A percentile compares a stretch with the other conserved stretches of the same genome.
These are phyloP conservation scores for Phataginus tricuspis DNA, from an alignment of 2,797 vertebrate species.

Conservation along the genomic window DNA sequence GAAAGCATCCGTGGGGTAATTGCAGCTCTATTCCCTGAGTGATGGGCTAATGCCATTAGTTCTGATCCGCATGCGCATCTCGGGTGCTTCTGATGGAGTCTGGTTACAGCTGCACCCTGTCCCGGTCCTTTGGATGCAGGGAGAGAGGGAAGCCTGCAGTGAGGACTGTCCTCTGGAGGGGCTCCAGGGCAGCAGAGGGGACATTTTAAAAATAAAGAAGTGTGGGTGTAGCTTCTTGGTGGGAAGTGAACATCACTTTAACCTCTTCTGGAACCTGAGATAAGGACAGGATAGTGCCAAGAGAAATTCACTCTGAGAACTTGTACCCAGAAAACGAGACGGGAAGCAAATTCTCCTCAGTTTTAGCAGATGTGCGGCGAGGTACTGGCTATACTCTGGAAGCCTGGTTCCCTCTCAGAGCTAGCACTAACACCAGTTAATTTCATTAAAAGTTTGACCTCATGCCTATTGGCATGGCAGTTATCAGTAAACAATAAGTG, in stretches of 20 bases:
- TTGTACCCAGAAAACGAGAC: neutral
- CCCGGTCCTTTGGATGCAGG: neutral
- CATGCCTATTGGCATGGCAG: neutral
- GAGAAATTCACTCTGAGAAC: neutral
- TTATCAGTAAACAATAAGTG: neutral
- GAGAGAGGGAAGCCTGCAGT: neutral
- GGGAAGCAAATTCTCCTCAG: neutral
- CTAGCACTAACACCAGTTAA: neutral
- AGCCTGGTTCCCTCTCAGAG: neutral
- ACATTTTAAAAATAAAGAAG: neutral
- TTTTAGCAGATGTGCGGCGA: neutral
- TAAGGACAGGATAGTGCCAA: neutral
- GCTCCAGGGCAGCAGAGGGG: neutral
- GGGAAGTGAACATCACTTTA: neutral
- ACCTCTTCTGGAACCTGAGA: neutral
- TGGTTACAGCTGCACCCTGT: slow-evolving; percentile 59
- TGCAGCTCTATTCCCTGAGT: slow-evolving; percentile 70
- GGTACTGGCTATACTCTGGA: neutral
- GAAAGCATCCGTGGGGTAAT: slow-evolving; percentile 76
- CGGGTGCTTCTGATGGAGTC: neutral
- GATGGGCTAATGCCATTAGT: slow-evolving; percentile 75
- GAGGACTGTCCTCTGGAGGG: neutral
- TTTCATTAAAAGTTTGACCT: neutral
- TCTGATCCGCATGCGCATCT: slow-evolving; percentile 50
- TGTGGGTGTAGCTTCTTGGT: neutral